Base-by-base conservation (phyloP, 1,140 invertebrate species). In the Drosophila mauritiana region DNA sequence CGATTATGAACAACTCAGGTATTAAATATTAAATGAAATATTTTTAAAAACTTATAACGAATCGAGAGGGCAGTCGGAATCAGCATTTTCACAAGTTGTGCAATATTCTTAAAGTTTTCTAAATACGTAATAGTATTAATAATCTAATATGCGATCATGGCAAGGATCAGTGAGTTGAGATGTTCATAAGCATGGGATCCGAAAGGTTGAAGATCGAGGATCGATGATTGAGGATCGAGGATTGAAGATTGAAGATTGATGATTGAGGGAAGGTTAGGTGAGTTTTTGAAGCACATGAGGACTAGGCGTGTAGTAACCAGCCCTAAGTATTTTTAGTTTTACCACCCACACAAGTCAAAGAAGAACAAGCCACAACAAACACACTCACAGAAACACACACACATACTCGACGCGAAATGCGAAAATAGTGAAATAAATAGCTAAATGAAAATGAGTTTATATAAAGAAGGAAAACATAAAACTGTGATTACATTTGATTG, bases 1-100 rank as follows among this genome's bases (percentile, higher is more conserved):
- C 79, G 88, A 90, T 88, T 90, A 91, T 91, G 80, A 91, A 91
- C 88, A 88, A 84, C 88, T 91, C 88, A 91, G 88, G 88, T 84
- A 91, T 88, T 86, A 83, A 84, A 78, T 78, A 69, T 81, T 69
- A 90, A 81, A 80, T 56, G 63, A 83, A 88, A 88, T 88, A 88
- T 88, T 88, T 83, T 84, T 80, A 77, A 89, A 78, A 67, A 69
- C 72, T 65, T 82, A 73, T 59, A 57, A 83, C 58, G 39, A 59
- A 83, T 63, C 54, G 55, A 79, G 72, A 74, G 45, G 75, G 73
- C 78, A 59, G 65, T 81, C 53, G 62, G 55, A 55, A 65, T 79
- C 63, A 73, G 69, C 79, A 75, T 80, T 91, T 91, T 88, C 67
- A 61, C 82, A 85, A 74, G 84, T 91, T 91, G 88, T 91, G 88